Evolutionary conservation across 1,140 invertebrate genomes (phyloP), one percentile per base, ranked within the genome.

Genomic region (Hylaeus volcanicus): DNA sequence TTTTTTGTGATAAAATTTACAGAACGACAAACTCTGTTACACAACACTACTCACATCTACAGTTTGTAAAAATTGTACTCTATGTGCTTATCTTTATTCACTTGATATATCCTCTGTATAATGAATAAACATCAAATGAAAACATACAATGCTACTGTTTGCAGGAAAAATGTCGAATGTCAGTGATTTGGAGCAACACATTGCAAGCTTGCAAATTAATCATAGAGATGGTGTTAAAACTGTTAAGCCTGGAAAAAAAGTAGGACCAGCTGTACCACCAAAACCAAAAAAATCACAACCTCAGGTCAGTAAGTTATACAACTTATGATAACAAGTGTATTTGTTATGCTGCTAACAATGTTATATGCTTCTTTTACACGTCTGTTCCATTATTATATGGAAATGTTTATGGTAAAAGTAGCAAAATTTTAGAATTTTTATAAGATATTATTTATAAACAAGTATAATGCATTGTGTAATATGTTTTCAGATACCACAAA

Each of bases 251-350:
- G 91, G 90, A 9, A 96, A 95, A 86, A 97, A 97, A 91, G 92
- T 96, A 75, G 96, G 95, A 78, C 96, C 96, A 74, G 96, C 96
- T 66, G 95, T 97, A 70, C 96, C 96, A 56, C 96, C 96, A n/a
- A 97, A 97, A 92, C 96, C 96, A 64, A 96, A 96, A 92, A 95
- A 95, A 88, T 94, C 95, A 78, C 94, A 95, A 88, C 96, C 96
- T n/a, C 95, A 96, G 94, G 95, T 96, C 92, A 93, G 93, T 82
- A 65, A 92, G 94, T 89, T 88, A 93, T 60, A 26, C 58, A 64
- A 51, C 39, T 12, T 14, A 45, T 15, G 1, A 39, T 14, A 15
- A 71, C 12, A 45, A 14, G 1, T 26, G 9, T 1, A 61, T 53
- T 53, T 63, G 74, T 58, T 60, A 26, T 48, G 14, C 48, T 48